Conservation (phyloP, 2,888 invertebrate species). For the Liopterus haemorrhoidalis region DNA sequence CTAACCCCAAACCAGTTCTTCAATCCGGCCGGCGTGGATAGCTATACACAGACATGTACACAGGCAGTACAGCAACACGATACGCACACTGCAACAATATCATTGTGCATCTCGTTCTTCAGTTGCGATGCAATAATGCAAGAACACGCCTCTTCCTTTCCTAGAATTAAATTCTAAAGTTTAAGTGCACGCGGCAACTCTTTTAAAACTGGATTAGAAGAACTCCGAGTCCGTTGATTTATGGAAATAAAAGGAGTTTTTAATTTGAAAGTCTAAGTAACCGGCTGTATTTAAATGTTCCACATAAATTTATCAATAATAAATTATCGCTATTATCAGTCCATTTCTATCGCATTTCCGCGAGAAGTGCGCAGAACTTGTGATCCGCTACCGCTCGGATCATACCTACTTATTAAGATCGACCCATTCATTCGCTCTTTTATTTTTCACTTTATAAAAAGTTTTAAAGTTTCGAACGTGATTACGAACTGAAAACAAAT, state of each 20-base stretch:
- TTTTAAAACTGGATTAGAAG: constrained; percentile 17
- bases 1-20: no score
- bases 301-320: constrained; percentile 21
- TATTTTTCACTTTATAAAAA: constrained; percentile 14
- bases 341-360: constrained; percentile 1
- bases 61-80: no score
- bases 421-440: no score
- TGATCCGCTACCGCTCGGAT: neutral
- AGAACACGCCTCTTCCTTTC: no score
- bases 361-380: neutral
- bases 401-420: constrained; percentile 5
- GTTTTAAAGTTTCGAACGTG: constrained; percentile 14
- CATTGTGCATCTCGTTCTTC: no score
- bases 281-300: constrained; percentile 16
- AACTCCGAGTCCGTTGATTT: constrained; percentile 16
- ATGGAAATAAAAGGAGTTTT: constrained; percentile 22
- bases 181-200: constrained; percentile 21
- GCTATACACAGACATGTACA: no score
- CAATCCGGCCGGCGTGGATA: no score
- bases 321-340: constrained; percentile 13
- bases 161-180: constrained; percentile 23
- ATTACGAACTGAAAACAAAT: constrained; percentile 22
- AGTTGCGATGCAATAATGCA: no score
- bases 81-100: no score
- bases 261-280: constrained; percentile 20